Evolutionary conservation across 2,113 vertebrate species (phyloP).

Genomic region (Heliornis fulica): DNA sequence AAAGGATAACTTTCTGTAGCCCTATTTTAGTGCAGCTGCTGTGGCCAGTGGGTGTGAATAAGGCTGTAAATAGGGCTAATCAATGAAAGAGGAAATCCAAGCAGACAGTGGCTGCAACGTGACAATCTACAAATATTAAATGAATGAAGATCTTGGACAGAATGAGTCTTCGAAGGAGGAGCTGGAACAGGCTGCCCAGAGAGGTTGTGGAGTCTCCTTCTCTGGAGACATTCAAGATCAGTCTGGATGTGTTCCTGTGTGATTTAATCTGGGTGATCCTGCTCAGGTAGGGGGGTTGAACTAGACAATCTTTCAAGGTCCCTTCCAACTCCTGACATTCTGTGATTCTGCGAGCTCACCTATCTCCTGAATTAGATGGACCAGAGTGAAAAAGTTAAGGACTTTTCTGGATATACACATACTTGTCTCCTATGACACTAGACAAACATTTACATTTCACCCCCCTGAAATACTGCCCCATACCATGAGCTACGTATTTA

Average conservation of each 20-base stretch:
- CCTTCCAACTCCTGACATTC: too few species aligned
- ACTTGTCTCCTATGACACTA: not conserved
- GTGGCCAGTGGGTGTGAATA: not conserved
- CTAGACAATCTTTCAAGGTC: too few species aligned
- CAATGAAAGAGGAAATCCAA: not conserved
- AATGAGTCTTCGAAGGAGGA: not conserved
- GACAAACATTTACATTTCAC: not conserved
- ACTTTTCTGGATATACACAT: not conserved
- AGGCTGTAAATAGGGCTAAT: not conserved
- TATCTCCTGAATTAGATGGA: not conserved
- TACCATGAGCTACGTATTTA: not conserved
- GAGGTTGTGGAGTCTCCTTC: too few species aligned
- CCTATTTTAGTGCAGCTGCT: not conserved
- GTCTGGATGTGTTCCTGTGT: too few species aligned
- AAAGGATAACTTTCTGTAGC: not conserved
- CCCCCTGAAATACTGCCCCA: too few species aligned
- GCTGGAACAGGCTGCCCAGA: too few species aligned
- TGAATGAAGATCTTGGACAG: not conserved
- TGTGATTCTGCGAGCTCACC: too few species aligned
- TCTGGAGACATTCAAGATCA: too few species aligned
- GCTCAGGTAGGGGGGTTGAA: too few species aligned
- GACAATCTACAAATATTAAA: not conserved
- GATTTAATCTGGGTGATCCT: too few species aligned
- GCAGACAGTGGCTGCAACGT: not conserved
- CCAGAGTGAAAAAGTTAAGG: not conserved